These are phyloP conservation scores for Drosophila emarginata DNA, from an alignment of 2,888 invertebrate genomes.

Conservation along the genomic window DNA sequence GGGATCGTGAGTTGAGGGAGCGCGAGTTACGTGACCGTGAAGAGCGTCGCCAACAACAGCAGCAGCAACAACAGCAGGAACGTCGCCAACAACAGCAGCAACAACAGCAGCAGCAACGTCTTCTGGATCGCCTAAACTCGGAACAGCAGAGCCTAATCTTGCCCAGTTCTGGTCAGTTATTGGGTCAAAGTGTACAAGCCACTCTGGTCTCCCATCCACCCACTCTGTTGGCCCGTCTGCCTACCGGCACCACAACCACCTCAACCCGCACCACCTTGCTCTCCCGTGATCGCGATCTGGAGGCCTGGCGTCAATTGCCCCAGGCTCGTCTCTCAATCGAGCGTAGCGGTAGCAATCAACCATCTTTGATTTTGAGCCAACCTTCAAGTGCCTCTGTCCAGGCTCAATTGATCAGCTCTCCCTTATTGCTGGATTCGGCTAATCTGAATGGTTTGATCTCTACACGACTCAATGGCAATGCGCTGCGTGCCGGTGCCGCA, in stretches of 20 bases:
- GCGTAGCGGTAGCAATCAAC: conserved; percentile 56
- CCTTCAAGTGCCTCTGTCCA: conserved; percentile 80
- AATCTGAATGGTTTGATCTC: conserved; percentile 60
- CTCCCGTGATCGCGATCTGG: conserved; percentile 65
- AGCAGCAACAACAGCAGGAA: conserved; percentile 80
- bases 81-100: neutral
- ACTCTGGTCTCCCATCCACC: conserved; percentile 80
- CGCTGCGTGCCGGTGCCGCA: conserved; percentile 53
- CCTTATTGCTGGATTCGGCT: conserved; percentile 68
- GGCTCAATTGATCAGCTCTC: conserved; percentile 79
- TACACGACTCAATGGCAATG: conserved; percentile 58
- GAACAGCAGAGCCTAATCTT: conserved; percentile 74
- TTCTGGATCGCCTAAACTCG: conserved; percentile 67
- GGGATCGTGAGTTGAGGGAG: conserved; percentile 54
- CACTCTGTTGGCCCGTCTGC: conserved; percentile 70
- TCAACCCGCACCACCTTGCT: conserved; percentile 61
- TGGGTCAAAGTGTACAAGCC: conserved; percentile 80
- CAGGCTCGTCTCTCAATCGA: conserved; percentile 69
- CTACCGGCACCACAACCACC: conserved; percentile 54
- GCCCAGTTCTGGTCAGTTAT: conserved; percentile 61
- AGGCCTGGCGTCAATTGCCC: conserved; percentile 66
- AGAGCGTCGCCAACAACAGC: conserved; percentile 58
- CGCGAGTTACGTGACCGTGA: conserved; percentile 73
- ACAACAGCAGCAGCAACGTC: conserved; percentile 1
- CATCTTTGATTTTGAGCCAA: conserved; percentile 73